Conservation (phyloP, 2,888 invertebrate genomes). For the Byasa hedistus region DNA sequence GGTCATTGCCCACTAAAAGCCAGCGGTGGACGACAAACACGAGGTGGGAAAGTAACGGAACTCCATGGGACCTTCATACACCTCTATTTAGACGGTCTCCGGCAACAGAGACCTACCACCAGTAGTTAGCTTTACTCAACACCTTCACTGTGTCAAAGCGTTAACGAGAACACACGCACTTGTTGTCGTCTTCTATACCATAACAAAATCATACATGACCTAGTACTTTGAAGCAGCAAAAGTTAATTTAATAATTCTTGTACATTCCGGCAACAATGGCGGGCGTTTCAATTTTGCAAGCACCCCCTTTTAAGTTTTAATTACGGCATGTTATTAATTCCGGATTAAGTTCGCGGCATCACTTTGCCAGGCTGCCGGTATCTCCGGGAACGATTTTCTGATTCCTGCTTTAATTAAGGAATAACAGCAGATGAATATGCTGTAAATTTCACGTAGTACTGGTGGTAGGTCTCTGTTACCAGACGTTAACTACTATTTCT, state of each 20-base stretch:
- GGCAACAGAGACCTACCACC: too few relatives aligned
- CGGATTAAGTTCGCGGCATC: conserved; percentile 43
- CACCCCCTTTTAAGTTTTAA: conserved; percentile 55
- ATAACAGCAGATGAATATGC: background rate
- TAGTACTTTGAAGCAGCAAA: conserved; percentile 3
- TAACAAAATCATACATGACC: background rate
- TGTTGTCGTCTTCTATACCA: background rate
- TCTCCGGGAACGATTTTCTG: background rate
- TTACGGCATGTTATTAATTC: conserved; percentile 57
- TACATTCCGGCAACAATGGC: conserved; percentile 25
- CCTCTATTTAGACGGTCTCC: too few relatives aligned
- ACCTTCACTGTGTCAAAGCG: too few relatives aligned
- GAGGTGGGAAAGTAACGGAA: too few relatives aligned
- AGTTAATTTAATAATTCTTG: conserved; percentile 21
- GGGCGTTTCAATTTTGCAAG: conserved; percentile 35
- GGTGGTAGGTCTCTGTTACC: too few relatives aligned
- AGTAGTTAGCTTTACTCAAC: too few relatives aligned
- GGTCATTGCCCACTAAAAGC: too few relatives aligned
- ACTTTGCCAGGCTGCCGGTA: background rate
- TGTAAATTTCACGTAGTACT: too few relatives aligned
- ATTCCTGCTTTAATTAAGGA: background rate
- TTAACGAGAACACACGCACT: background rate
- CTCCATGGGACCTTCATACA: too few relatives aligned
- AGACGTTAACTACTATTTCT: too few relatives aligned
- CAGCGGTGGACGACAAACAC: too few relatives aligned